Percentiles rank a stretch among this genome's conserved stretches.
Evolutionary conservation across 2,113 vertebrate genomes (phyloP).

Genomic region (Lycaon pictus): DNA sequence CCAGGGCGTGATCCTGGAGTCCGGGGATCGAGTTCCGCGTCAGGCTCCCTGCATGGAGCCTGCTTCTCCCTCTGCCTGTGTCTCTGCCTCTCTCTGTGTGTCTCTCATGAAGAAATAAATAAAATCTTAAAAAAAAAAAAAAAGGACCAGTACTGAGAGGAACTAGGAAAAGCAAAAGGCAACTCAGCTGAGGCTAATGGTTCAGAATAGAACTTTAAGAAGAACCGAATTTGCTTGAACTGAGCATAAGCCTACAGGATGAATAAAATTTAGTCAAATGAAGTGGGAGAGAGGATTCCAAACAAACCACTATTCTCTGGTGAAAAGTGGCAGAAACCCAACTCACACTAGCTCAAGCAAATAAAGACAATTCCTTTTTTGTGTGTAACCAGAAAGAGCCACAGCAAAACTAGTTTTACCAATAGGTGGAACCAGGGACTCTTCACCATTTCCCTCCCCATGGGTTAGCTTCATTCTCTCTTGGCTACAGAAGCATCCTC

Average conservation of each 20-base stretch:
- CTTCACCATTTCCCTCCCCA: not conserved
- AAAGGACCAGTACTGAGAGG: not conserved
- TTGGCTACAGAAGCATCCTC: not conserved
- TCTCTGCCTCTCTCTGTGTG: too few relatives aligned
- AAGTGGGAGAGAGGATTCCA: not conserved
- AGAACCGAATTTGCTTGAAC: not conserved
- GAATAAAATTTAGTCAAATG: not conserved
- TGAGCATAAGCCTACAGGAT: not conserved
- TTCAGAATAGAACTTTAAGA: not conserved
- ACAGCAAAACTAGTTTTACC: not conserved
- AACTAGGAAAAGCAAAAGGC: not conserved
- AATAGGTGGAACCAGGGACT: not conserved
- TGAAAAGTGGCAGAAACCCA: constrained; percentile 33
- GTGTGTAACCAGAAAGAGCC: not conserved
- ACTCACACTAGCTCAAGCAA: not conserved
- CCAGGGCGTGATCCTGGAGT: too few relatives aligned
- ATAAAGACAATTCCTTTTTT: not conserved
- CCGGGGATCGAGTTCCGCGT: too few relatives aligned
- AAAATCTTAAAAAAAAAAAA: too few relatives aligned
- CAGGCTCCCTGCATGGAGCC: too few relatives aligned
- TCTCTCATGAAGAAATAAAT: too few relatives aligned
- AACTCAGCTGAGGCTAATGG: not conserved
- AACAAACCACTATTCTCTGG: not conserved
- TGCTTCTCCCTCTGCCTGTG: too few relatives aligned
- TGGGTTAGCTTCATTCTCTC: not conserved